Conservation (phyloP, 2,797 vertebrate genomes). For the Tauraco hartlaubi region DNA sequence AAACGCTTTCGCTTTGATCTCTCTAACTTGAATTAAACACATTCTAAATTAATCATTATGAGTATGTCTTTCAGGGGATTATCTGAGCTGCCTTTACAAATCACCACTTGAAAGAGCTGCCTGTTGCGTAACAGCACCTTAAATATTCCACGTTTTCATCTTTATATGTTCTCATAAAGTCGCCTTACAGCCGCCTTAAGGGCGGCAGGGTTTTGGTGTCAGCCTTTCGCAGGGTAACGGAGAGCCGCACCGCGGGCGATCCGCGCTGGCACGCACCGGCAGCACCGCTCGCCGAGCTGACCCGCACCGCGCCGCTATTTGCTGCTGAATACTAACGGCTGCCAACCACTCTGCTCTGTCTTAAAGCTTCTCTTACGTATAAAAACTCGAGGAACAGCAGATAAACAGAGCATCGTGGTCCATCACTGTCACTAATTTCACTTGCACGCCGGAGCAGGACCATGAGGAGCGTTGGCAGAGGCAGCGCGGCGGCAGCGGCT, state of each 20-base stretch:
- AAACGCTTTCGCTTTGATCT: slow-evolving; percentile 51
- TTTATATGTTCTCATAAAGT: background rate
- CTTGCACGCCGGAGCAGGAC: accelerated
- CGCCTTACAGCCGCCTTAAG: background rate
- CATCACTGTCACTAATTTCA: accelerated
- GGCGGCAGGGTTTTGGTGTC: background rate
- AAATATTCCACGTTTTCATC: background rate
- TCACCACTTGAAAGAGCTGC: slow-evolving; percentile 20
- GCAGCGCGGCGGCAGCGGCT: background rate
- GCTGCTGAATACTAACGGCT: accelerated
- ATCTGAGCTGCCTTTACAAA: slow-evolving; percentile 37
- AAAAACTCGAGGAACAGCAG: background rate
- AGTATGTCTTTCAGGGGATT: slow-evolving; percentile 47
- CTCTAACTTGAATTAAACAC: slow-evolving; percentile 66
- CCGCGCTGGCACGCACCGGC: accelerated
- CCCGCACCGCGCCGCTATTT: accelerated
- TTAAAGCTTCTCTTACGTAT: too few species aligned
- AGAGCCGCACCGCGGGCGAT: accelerated
- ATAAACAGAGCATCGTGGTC: accelerated
- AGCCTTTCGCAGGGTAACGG: accelerated
- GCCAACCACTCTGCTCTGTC: background rate
- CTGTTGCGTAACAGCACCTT: background rate
- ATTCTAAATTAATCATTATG: slow-evolving; percentile 67
- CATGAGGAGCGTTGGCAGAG: accelerated
- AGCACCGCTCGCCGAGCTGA: background rate